These are phyloP conservation scores for Sebastes variabilis DNA, from an alignment of 2,797 vertebrate genomes.

Conservation along the genomic window DNA sequence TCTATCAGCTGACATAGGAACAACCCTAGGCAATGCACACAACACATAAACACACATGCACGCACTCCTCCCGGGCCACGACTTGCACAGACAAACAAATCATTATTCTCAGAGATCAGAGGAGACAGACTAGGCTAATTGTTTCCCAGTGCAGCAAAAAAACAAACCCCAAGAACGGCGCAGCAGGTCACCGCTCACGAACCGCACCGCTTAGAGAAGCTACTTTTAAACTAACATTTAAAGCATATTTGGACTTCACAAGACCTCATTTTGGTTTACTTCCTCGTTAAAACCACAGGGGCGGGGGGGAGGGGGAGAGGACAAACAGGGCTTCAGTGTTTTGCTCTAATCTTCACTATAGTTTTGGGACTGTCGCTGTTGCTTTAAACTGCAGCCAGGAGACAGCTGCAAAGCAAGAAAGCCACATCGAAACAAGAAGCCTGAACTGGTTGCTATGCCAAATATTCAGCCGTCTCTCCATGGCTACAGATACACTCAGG, in stretches of 20 bases:
- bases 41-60: slow-evolving; percentile 1
- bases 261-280: neutral
- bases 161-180: slow-evolving; percentile 15
- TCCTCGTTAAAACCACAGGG: slow-evolving; percentile 23
- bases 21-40: slow-evolving; percentile 34
- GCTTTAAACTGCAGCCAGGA: slow-evolving; percentile 45
- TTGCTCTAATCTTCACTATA: neutral
- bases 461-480: slow-evolving; percentile 45
- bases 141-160: slow-evolving; percentile 17
- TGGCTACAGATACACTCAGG: slow-evolving; percentile 26
- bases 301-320: neutral
- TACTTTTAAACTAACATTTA: slow-evolving; percentile 19
- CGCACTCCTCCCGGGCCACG: slow-evolving; percentile 29
- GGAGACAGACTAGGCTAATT: slow-evolving; percentile 5
- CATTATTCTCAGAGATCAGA: slow-evolving; percentile 45
- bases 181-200: neutral
- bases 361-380: slow-evolving; percentile 6
- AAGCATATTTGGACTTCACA: slow-evolving; percentile 18
- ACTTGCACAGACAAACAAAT: slow-evolving; percentile 58
- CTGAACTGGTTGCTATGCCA: slow-evolving; percentile 63
- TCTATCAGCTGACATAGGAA: slow-evolving; percentile 68
- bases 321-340: slow-evolving; percentile 2
- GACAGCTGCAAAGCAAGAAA: slow-evolving; percentile 65
- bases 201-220: neutral
- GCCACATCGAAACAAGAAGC: slow-evolving; percentile 60